Percentiles rank a stretch among this genome's conserved stretches.
phyloP scores from a whole-genome alignment of 1,140 invertebrate species.

The Dendroctonus ponderosae region DNA sequence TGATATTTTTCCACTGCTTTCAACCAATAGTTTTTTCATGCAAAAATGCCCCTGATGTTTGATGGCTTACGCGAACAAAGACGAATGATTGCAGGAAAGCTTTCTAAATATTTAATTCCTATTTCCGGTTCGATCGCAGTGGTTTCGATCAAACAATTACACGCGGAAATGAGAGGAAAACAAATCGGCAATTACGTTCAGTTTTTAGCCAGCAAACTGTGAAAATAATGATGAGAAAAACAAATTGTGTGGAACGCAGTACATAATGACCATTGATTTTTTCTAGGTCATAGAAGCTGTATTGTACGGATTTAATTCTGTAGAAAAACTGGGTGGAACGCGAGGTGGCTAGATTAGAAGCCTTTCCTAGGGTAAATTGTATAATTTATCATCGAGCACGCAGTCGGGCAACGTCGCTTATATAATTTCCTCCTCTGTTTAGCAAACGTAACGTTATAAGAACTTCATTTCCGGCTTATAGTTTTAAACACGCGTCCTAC shows the following conservation, averaged over 20 bases:
- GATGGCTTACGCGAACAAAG: too few species aligned
- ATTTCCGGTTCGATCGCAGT: too few species aligned
- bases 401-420: constrained; percentile 25
- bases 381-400: neutral
- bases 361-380: neutral
- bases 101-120: too few species aligned
- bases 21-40: too few species aligned
- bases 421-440: constrained; percentile 20
- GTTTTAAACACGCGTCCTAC: constrained; percentile 32
- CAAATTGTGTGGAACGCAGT: constrained; percentile 8
- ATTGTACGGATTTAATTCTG: neutral
- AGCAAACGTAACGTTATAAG: constrained; percentile 27
- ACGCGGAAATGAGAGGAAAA: constrained; percentile 1
- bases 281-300: neutral
- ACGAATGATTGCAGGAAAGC: too few species aligned
- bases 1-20: too few species aligned
- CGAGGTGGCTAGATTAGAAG: neutral
- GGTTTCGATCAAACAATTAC: too few species aligned
- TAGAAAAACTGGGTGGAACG: neutral
- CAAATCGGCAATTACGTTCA: neutral
- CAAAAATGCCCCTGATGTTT: too few species aligned
- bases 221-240: constrained; percentile 10
- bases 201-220: constrained; percentile 6
- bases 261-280: neutral
- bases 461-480: constrained; percentile 37